Evolutionary conservation across 1,140 invertebrate genomes (phyloP).

Genomic region (Saxidomus purpurata): DNA sequence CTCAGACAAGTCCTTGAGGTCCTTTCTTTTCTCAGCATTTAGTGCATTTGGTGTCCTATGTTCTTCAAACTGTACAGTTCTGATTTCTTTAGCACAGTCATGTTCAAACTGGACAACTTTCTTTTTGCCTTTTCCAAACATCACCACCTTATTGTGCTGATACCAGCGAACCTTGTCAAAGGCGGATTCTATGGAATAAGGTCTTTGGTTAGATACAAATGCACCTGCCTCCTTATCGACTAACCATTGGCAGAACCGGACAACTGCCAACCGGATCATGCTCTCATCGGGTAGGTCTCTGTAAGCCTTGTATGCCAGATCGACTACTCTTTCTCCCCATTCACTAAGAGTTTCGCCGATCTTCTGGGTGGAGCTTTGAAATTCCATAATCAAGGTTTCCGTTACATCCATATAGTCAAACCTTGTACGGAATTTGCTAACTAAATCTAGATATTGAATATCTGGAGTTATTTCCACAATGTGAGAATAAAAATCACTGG

Average conservation of each 20-base stretch:
- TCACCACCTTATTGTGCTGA: too few relatives aligned
- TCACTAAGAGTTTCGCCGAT: not conserved
- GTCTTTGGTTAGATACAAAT: not conserved
- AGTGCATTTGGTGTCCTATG: too few relatives aligned
- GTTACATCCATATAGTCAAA: not conserved
- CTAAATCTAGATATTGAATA: not conserved
- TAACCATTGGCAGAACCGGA: not conserved
- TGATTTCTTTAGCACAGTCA: not conserved
- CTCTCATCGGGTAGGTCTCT: not conserved
- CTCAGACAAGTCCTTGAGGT: too few relatives aligned
- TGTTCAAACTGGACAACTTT: too few relatives aligned
- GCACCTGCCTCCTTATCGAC: not conserved
- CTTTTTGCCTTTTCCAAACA: too few relatives aligned
- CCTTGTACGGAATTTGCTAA: not conserved
- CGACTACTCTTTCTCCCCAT: not conserved
- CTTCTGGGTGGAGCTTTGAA: not conserved
- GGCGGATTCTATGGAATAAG: not conserved
- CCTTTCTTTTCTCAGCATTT: too few relatives aligned
- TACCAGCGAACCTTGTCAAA: not conserved
- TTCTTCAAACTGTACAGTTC: not conserved
- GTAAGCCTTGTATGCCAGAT: not conserved
- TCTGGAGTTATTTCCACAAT: not conserved
- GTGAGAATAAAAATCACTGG: not conserved
- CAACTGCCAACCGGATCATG: not conserved
- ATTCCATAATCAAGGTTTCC: not conserved